Conservation (phyloP, 2,797 vertebrate genomes). For the Liasis olivaceus region DNA sequence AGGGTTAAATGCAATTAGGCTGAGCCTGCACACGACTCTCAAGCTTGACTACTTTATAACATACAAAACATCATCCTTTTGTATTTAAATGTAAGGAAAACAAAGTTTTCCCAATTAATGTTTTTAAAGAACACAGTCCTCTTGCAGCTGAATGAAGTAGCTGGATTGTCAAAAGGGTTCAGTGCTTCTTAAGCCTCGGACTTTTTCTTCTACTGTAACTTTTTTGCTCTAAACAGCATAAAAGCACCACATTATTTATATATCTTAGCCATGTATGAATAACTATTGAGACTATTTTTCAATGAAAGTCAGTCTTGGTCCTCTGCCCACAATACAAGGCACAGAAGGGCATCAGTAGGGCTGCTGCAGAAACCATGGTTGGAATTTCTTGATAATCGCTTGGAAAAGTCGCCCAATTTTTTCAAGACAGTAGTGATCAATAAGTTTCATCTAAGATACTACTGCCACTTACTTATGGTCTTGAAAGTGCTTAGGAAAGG, state of each 20-base stretch:
- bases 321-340: neutral
- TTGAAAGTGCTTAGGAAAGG: constrained; percentile 11
- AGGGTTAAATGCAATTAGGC: no score
- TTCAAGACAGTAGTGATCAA: neutral
- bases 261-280: neutral
- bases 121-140: neutral
- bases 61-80: neutral
- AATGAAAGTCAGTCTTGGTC: constrained; percentile 5
- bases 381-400: neutral
- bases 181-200: neutral
- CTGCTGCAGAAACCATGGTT: neutral
- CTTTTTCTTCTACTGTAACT: neutral
- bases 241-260: neutral
- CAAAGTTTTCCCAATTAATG: neutral
- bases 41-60: neutral
- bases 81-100: neutral
- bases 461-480: neutral
- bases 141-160: neutral
- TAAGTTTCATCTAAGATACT: neutral
- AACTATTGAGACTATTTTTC: neutral
- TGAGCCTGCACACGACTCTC: no score
- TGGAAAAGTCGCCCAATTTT: neutral
- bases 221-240: neutral
- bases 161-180: neutral
- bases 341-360: neutral